Evolutionary conservation across 2,113 vertebrate species (phyloP), one percentile per base, ranked within the genome.

Genomic region (Tor tambroides): DNA sequence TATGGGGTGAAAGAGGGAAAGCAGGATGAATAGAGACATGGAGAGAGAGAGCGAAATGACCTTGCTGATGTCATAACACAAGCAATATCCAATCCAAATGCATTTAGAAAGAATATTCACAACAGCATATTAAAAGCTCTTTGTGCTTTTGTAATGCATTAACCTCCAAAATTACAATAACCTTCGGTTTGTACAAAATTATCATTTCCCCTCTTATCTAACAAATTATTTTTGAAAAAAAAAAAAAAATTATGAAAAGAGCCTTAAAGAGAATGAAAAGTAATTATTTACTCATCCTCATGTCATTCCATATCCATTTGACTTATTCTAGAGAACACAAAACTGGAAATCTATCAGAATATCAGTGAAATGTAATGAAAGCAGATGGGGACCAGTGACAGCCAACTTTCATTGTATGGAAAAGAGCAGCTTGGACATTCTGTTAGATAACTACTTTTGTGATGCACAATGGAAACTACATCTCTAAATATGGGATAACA

Each of bases 1-100:
- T 65, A 71, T 49, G 76, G 30, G 28, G 79, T 17, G 77, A 32
- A 72, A 67, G 63, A 26, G 56, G 14, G 32, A 79, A 38, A 61
- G 26, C 19, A 15, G 78, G 23, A 65, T 76, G 21, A 46, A 43
- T 69, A 32, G 76, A 63, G 26, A 71, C 19, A 23, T 9, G 14
- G 32, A 71, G 65, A 80, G 49, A 43, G 41, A 65, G 30, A 43
- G 19, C 49, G 4, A 54, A 74, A 56, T 67, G 63, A 79, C 65
- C 82, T 84, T 84, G 10, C 65, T 72, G 82, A 83, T 83, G 81
- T 82, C 61, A 49, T 67, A 30, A 82, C 54, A 10, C 23, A 49
- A 19, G 23, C 41, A 67, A 46, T 46, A 67, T 49, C 7, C 15
- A 69, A 32, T 49, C 15, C 2, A 15, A 59, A 38, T 59, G 51